Base-by-base conservation (phyloP, 2,113 vertebrate species). In the Stegastes partitus region DNA sequence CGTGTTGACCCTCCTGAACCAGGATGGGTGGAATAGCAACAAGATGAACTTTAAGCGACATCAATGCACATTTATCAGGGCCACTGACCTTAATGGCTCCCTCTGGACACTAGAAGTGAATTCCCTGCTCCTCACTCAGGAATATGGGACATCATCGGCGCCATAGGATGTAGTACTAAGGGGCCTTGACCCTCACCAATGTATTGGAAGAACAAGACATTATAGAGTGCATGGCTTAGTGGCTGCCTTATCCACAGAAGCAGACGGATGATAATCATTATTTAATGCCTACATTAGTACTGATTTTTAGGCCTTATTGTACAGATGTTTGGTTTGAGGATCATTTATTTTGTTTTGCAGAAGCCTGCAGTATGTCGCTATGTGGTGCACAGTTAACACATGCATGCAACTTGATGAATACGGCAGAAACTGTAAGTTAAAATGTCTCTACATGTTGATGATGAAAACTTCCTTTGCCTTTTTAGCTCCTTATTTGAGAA, bases 21-120 rank as follows among this genome's bases (percentile, higher is more conserved):
- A 28, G 68, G 50, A 68, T 66, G 70, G 76, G 81, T 73, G 53
- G 56, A 80, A 84, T 68, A 45, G 66, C 54, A 70, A 58, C 18
- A 21, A 67, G 83, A 80, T 86, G 68, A 81, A 89, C 85, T 79
- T 86, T 72, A 82, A 77, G 77, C 51, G 63, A 77, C 31, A 25
- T 77, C 53, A 63, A 1, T 69, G 64, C 62, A 58, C 82, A 81
- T 90, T 85, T 50, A 74, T 79, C 89, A 82, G 59, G 64, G 56
- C 37, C 15, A 21, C 42, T 44, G 75, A 78, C 67, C 69, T 69
- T 74, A 89, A 87, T 68, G 70, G 73, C 51, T 76, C 79, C 71
- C 77, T 57, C 28, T 26, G 69, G 66, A 73, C 21, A 34, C 42
- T 5, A 26, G 34, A 45, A 62, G 57, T 72, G 57, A 67, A 65